Conservation (phyloP, 2,797 vertebrate genomes). For the Acanthurus tractus region DNA sequence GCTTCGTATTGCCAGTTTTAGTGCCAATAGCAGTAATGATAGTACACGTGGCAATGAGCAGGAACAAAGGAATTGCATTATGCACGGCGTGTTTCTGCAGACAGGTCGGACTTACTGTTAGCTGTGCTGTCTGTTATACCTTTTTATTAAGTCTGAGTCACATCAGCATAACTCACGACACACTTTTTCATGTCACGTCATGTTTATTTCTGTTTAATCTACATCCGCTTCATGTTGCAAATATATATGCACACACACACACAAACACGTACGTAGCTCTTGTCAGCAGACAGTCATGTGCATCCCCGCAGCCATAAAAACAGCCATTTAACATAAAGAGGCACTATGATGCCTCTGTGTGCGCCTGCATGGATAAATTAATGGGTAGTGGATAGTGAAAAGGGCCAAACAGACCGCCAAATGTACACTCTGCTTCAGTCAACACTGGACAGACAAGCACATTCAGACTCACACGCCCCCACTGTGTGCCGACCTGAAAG, state of each 20-base stretch:
- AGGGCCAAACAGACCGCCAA: constrained; percentile 76
- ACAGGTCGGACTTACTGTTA: constrained; percentile 49
- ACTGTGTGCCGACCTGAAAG: constrained; percentile 84
- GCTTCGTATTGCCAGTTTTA: constrained; percentile 68
- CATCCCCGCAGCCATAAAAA: constrained; percentile 67
- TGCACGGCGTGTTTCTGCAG: constrained; percentile 33
- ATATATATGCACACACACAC: no score
- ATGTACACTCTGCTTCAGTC: constrained; percentile 76
- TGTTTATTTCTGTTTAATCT: constrained; percentile 36
- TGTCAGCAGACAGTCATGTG: constrained; percentile 50
- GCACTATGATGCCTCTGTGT: constrained; percentile 71
- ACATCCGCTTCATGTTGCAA: constrained; percentile 37
- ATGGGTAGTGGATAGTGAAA: constrained; percentile 75
- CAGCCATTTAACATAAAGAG: constrained; percentile 75
- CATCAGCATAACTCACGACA: constrained; percentile 58
- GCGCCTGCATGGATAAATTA: constrained; percentile 71
- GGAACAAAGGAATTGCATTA: constrained; percentile 62
- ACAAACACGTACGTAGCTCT: constrained; percentile 45
- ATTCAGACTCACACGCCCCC: constrained; percentile 76
- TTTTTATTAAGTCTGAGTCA: constrained; percentile 47
- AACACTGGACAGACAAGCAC: constrained; percentile 76
- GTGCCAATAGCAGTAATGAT: constrained; percentile 67
- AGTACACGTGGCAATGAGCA: constrained; percentile 52
- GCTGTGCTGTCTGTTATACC: constrained; percentile 48
- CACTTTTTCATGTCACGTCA: constrained; percentile 15